Base-by-base conservation (phyloP, 1,140 invertebrate genomes). In the Rhopalosiphum padi region DNA sequence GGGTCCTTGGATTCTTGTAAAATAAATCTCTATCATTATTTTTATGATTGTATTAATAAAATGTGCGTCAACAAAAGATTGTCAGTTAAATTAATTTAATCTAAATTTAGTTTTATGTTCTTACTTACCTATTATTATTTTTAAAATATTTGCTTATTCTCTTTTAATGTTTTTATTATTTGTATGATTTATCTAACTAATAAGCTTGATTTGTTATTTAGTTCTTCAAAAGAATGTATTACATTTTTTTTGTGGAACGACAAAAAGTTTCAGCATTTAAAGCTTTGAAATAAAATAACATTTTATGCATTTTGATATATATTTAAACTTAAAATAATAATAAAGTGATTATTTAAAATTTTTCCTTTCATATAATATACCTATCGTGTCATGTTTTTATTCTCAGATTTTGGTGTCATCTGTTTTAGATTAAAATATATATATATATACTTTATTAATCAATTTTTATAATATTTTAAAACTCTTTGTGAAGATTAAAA, bases 11-110 rank as follows among this genome's bases (percentile, higher is more conserved):
- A 15, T 41, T 30, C 85, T n/a, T 43, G 11, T 46, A 30, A 86
- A 86, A 86, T 46, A 86, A 46, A 86, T 46, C 41, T 30, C 85
- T n/a, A 86, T 86, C 43, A 30, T 85, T 43, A 25, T 86, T 85
- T 85, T 85, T 41, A 86, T 46, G 11, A 25, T 43, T 86, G 4
- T 86, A 46, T 46, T 86, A 86, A 86, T 46, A 86, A 86, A 46
- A 86, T 25, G 43, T 25, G 41, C 5, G 85, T 86, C 15, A 46
- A 86, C 43, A 46, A 43, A 30, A 30, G 43, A 41, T 43, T 30
- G 25, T 15, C 23, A 30, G 15, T 86, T 46, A 86, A 86, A 86
- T 86, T 1, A 86, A 46, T 86, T 86, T 86, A 46, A 46, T n/a
- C 25, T 86, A 25, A 86, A 46, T 43, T 86, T 37, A 43, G 85